phyloP scores from a whole-genome alignment of 1,140 invertebrate species.

The Hyphantria cunea region DNA sequence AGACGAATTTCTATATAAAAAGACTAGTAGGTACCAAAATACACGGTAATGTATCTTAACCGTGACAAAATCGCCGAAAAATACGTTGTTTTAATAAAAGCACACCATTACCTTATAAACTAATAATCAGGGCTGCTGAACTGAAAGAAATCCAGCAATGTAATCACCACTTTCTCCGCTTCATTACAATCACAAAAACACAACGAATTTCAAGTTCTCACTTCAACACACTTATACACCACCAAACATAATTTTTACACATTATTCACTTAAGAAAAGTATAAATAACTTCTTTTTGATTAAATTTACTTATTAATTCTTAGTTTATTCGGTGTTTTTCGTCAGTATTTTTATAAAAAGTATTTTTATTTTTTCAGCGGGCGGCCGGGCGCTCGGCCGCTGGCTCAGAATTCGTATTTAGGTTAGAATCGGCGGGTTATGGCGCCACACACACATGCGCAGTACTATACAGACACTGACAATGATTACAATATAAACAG shows the following conservation, averaged over 20 bases:
- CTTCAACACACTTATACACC: constrained; percentile 11
- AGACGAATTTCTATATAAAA: too few species aligned
- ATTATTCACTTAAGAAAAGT: constrained; percentile 38
- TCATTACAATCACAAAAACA: constrained; percentile 32
- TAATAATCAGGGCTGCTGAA: constrained; percentile 14
- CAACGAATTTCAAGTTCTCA: constrained; percentile 5
- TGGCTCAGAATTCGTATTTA: constrained; percentile 76
- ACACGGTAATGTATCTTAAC: neutral
- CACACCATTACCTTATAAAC: constrained; percentile 22
- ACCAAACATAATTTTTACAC: constrained; percentile 57
- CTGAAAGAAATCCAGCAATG: constrained; percentile 7
- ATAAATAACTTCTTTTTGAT: constrained; percentile 67
- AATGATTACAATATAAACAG: constrained; percentile 45
- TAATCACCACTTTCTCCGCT: constrained; percentile 35
- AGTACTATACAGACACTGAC: constrained; percentile 38
- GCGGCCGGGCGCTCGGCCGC: constrained; percentile 60
- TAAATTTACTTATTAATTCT: constrained; percentile 63
- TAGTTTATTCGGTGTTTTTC: constrained; percentile 20
- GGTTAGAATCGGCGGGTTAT: constrained; percentile 75
- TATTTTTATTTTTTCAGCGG: constrained; percentile 38
- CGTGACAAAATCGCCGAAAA: neutral
- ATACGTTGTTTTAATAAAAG: neutral
- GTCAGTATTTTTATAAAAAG: neutral
- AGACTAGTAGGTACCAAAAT: neutral
- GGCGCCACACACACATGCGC: constrained; percentile 76